Evolutionary conservation across 2,888 invertebrate genomes (phyloP).

Genomic region (Meteorus cinctellus): DNA sequence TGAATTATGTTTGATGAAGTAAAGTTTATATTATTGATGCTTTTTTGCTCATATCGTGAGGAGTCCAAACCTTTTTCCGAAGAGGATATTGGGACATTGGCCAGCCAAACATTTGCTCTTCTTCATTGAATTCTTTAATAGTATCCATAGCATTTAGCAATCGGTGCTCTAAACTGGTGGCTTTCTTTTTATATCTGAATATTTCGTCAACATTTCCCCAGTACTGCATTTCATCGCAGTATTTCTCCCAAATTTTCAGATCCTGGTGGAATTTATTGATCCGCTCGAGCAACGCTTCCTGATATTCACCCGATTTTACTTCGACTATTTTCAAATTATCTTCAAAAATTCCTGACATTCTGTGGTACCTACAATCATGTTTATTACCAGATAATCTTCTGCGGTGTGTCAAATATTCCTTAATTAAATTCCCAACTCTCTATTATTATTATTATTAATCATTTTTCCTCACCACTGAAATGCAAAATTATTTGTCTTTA

Average conservation of each 20-base stretch:
- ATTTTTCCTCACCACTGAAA: constrained; percentile 82
- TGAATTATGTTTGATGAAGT: constrained; percentile 10
- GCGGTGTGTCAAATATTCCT: background rate
- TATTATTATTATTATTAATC: background rate
- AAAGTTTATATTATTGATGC: background rate
- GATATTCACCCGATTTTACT: constrained; percentile 89
- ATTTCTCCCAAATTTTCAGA: constrained; percentile 84
- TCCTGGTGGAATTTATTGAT: constrained; percentile 90
- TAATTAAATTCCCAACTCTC: background rate
- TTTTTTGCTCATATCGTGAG: background rate
- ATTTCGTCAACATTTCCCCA: constrained; percentile 91
- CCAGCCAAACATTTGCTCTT: constrained; percentile 92
- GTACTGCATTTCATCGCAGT: constrained; percentile 89
- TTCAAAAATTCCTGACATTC: constrained; percentile 87
- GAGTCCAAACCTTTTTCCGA: constrained; percentile 77
- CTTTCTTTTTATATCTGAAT: constrained; percentile 86
- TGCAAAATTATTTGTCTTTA: constrained; percentile 90
- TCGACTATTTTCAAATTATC: constrained; percentile 87
- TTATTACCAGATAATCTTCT: background rate
- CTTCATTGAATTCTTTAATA: constrained; percentile 92
- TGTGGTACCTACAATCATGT: constrained; percentile 76
- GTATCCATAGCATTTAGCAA: constrained; percentile 83
- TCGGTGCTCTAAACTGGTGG: constrained; percentile 83
- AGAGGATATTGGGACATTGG: constrained; percentile 91
- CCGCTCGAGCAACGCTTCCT: constrained; percentile 84